These are phyloP conservation scores for Diadumene lineata DNA, from an alignment of 92 coral and sea anemone genomes.

Conservation along the genomic window DNA sequence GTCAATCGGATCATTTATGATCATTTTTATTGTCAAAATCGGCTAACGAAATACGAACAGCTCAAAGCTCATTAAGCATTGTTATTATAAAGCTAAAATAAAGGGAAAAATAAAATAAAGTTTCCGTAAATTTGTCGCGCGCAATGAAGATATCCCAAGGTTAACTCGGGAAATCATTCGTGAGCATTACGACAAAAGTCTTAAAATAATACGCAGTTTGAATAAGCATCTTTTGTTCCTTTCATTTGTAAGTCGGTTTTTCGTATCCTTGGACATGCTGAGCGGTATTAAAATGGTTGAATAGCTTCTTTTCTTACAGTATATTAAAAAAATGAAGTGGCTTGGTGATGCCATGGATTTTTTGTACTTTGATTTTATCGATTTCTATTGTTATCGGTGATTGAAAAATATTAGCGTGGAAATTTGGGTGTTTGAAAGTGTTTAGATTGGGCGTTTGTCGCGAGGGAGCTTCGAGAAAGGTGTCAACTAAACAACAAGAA, in stretches of 20 bases:
- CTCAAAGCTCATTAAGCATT: too few species aligned
- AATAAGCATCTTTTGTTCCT: neutral
- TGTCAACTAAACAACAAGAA: too few species aligned
- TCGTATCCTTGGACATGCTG: neutral
- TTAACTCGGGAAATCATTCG: neutral
- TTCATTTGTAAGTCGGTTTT: neutral
- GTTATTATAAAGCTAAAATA: too few species aligned
- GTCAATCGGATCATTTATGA: too few species aligned
- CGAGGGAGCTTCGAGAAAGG: too few species aligned
- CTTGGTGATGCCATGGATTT: neutral
- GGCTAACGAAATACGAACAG: too few species aligned
- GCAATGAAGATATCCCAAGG: neutral
- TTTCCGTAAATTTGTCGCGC: neutral
- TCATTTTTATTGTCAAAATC: too few species aligned
- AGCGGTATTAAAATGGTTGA: neutral
- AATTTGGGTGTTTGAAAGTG: too few species aligned
- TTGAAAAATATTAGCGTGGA: too few species aligned
- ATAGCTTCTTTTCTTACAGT: neutral
- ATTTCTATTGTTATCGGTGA: neutral
- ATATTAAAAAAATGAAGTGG: neutral
- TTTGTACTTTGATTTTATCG: neutral
- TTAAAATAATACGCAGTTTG: neutral
- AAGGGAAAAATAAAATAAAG: too few species aligned
- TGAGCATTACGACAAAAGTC: neutral
- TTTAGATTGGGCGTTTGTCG: too few species aligned